Evolutionary conservation across 2,888 invertebrate genomes (phyloP), one percentile per base, ranked within the genome.

Genomic region (Ectemnius lituratus): DNA sequence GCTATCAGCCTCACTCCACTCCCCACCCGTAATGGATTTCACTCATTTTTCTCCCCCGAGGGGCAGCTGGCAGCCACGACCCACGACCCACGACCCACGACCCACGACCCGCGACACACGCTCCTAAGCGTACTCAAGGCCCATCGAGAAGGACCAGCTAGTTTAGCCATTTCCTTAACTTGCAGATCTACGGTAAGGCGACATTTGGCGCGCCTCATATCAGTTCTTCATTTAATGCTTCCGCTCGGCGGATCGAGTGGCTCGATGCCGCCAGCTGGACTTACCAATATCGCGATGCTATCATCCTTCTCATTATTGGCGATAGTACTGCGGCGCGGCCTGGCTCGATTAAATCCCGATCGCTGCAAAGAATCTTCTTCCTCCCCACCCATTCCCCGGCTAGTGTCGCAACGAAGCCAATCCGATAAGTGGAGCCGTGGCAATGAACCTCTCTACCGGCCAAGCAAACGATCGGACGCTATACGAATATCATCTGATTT

Each of bases 21-120:
- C n/a, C 23, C 23, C 23, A 23, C 23, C 86, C 85, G 88, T 88
- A 88, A 88, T 89, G 90, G 90, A 90, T 90, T 90, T 90, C 89
- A 88, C 90, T 90, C 90, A 90, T 90, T 90, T 90, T 90, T 90
- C 90, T 90, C 89, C 88, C 88, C 86, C 85, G 81, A 84, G 84
- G 82, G 84, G 81, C 8, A 37, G 37, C 8, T 37, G 37, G 37
- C 37, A 23, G 1, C 20, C 2, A 20, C 20, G 20, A 20, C 3
- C 3, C 23, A 23, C 23, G 23, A 23, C 3, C 0, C 23, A 23
- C 23, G 3, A 23, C 0, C 23, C 23, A 23, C 23, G 23, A 23
- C 3, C 23, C 23, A 3, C 76, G 83, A 80, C 80, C 63, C 83
- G 80, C 85, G 87, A 83, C 82, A 81, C 82, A 83, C 83, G 80